These are phyloP conservation scores for Apodemus agrarius DNA, from an alignment of 2,797 vertebrate species.

Conservation along the genomic window DNA sequence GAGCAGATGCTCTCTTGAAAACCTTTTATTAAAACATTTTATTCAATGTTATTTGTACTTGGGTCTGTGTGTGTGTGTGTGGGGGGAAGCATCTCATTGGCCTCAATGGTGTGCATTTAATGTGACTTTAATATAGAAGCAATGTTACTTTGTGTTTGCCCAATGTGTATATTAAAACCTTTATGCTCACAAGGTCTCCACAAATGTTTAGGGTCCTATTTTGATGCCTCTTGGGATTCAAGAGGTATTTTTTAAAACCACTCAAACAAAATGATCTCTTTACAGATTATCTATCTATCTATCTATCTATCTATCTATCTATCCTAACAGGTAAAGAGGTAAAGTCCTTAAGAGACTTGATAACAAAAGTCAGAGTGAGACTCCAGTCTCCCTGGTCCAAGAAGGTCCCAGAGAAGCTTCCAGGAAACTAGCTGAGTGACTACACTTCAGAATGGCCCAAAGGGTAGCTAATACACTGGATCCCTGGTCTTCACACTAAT, in stretches of 20 bases:
- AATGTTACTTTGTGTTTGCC: neutral
- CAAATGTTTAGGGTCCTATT: neutral
- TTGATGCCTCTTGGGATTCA: neutral
- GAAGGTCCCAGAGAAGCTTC: neutral
- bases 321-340: neutral
- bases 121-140: neutral
- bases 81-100: neutral
- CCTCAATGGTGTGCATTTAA: neutral
- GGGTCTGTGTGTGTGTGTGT: too few species aligned
- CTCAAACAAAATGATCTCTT: neutral
- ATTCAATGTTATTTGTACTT: neutral
- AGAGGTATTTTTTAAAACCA: neutral
- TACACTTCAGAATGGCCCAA: neutral
- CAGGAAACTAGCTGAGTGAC: neutral
- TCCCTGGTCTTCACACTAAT: neutral
- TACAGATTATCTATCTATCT: neutral
- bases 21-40: neutral
- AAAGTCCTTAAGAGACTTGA: neutral
- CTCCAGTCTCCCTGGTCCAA: neutral
- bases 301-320: too few species aligned
- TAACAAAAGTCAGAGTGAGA: neutral
- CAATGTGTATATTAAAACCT: neutral
- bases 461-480: neutral
- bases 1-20: neutral
- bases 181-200: neutral